Conservation (phyloP, 2,797 vertebrate species). For the Crossoptilon crossoptilon region DNA sequence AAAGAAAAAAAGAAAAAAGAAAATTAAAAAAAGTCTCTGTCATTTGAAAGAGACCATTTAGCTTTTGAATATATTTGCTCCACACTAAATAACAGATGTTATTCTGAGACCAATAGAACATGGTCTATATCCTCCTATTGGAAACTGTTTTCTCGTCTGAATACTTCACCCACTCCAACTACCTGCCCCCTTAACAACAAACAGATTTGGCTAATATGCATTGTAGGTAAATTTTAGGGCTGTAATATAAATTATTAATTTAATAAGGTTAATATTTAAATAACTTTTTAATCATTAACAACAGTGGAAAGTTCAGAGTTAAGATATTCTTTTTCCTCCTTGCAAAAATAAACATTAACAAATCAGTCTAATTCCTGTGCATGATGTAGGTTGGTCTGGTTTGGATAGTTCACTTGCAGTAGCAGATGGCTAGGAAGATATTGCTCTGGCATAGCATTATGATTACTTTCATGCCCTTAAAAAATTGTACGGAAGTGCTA, state of each 20-base stretch:
- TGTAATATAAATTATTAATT: conserved; percentile 55
- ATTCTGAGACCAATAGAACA: conserved; percentile 35
- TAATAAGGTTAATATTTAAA: conserved; percentile 60
- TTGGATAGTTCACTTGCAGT: background rate
- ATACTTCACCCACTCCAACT: background rate
- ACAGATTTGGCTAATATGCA: background rate
- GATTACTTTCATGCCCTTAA: background rate
- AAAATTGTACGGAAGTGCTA: background rate
- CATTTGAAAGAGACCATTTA: conserved; percentile 47
- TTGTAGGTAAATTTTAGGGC: conserved; percentile 43
- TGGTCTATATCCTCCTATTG: background rate
- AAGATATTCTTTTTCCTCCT: conserved; percentile 24
- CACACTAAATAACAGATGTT: conserved; percentile 58
- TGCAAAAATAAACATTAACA: conserved; percentile 54
- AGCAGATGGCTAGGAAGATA: background rate
- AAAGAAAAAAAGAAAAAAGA: background rate
- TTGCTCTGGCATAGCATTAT: background rate
- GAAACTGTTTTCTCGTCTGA: conserved; percentile 40
- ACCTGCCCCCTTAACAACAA: conserved; percentile 9
- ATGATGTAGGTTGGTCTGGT: background rate
- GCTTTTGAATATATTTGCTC: conserved; percentile 49
- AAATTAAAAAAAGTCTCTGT: background rate
- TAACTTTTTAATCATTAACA: conserved; percentile 56
- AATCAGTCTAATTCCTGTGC: conserved; percentile 12
- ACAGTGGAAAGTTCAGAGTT: conserved; percentile 59